Conservation (phyloP, 2,888 invertebrate species). For the Orchestes rusci region DNA sequence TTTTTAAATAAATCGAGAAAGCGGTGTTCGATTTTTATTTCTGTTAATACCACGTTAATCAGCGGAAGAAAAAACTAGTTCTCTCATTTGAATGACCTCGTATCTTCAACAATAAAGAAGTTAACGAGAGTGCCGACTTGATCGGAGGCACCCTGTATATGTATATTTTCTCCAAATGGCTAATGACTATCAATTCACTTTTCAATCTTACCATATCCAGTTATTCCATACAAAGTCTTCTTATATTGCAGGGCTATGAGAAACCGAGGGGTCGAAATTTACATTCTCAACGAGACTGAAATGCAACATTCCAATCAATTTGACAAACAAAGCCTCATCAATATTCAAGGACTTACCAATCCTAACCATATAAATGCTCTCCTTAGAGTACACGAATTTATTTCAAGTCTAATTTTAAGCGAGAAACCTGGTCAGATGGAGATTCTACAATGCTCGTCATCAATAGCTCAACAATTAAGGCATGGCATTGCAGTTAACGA, state of each 20-base stretch:
- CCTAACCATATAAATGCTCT: slow-evolving; percentile 36
- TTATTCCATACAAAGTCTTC: no score
- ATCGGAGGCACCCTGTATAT: no score
- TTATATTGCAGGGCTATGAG: slow-evolving; percentile 88
- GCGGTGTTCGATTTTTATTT: no score
- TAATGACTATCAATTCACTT: no score
- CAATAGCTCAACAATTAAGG: slow-evolving; percentile 57
- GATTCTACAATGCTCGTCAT: slow-evolving; percentile 57
- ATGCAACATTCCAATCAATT: slow-evolving; percentile 29
- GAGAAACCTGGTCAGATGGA: slow-evolving; percentile 58
- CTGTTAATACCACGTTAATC: no score
- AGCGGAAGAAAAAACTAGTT: no score
- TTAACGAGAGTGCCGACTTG: no score
- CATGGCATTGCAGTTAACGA: slow-evolving; percentile 51
- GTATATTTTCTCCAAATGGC: no score
- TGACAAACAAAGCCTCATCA: slow-evolving; percentile 50
- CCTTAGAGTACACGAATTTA: slow-evolving; percentile 45
- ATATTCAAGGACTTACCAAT: slow-evolving; percentile 42
- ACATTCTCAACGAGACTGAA: slow-evolving; percentile 36
- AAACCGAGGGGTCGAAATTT: slow-evolving; percentile 94
- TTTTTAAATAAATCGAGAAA: no score
- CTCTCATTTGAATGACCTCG: no score
- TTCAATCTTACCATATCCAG: no score
- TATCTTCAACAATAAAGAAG: no score
- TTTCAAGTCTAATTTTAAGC: slow-evolving; percentile 45